phyloP scores from a whole-genome alignment of 1,140 invertebrate species.

The Parapsyche elsis region DNA sequence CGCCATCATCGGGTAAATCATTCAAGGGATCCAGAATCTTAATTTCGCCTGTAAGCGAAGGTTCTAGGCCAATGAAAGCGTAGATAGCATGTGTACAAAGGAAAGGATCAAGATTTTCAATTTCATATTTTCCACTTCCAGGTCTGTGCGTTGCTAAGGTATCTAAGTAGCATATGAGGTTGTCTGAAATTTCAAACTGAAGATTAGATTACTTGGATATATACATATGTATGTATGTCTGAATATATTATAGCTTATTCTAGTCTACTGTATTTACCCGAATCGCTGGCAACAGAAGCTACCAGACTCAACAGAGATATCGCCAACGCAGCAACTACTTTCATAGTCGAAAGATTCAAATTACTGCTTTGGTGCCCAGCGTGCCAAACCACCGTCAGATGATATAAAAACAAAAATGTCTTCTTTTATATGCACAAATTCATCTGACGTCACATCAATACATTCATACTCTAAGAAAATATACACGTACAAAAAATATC shows the following conservation, averaged over 20 bases:
- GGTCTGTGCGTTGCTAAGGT: conserved; percentile 78
- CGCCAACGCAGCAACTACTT: background rate
- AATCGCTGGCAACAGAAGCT: background rate
- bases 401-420: no score
- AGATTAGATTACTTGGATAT: background rate
- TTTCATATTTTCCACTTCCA: conserved; percentile 72
- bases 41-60: conserved; percentile 61
- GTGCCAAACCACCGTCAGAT: no score
- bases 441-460: no score
- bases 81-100: conserved; percentile 82
- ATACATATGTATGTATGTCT: no score
- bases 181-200: conserved; percentile 59
- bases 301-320: background rate
- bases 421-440: no score
- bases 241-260: no score
- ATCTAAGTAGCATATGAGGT: conserved; percentile 77
- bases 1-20: conserved; percentile 69
- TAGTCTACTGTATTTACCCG: background rate
- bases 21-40: conserved; percentile 73
- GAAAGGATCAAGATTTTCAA: conserved; percentile 74
- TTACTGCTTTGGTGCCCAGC: background rate
- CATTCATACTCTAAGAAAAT: no score
- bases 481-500: no score
- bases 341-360: background rate
- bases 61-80: conserved; percentile 73